Evolutionary conservation across 1,140 invertebrate genomes (phyloP).

Genomic region (Acyrthosiphon pisum): DNA sequence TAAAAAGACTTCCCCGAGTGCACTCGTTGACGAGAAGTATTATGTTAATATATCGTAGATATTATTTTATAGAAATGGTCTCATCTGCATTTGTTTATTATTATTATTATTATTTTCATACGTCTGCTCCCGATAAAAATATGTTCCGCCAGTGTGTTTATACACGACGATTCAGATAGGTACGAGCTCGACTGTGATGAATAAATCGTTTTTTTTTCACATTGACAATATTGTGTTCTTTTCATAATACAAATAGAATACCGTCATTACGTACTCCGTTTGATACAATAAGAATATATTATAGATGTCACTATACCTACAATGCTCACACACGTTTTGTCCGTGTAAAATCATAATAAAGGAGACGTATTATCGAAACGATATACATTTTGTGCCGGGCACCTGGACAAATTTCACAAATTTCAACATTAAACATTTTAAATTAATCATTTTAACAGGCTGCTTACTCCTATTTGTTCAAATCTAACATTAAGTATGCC

Average conservation of each 20-base stretch:
- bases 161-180: not conserved
- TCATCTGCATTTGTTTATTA: not conserved
- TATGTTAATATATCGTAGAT: slow-evolving; percentile 27
- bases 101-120: not conserved
- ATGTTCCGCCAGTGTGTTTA: not conserved
- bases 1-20: not conserved
- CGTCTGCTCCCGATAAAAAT: not conserved
- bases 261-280: not conserved
- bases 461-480: not conserved
- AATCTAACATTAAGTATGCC: not conserved
- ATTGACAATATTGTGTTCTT: not conserved
- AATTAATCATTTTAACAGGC: not conserved
- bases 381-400: too few species aligned
- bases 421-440: not conserved
- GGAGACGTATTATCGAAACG: not conserved
- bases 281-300: not conserved
- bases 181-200: not conserved
- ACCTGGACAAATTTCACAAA: not conserved
- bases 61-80: not conserved
- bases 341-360: not conserved
- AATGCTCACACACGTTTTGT: not conserved
- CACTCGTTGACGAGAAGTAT: slow-evolving; percentile 14
- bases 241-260: slow-evolving; percentile 6
- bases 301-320: not conserved
- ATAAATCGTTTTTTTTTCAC: not conserved